Base-by-base conservation (phyloP, 2,888 invertebrate genomes). In the Subacronicta megacephala region DNA sequence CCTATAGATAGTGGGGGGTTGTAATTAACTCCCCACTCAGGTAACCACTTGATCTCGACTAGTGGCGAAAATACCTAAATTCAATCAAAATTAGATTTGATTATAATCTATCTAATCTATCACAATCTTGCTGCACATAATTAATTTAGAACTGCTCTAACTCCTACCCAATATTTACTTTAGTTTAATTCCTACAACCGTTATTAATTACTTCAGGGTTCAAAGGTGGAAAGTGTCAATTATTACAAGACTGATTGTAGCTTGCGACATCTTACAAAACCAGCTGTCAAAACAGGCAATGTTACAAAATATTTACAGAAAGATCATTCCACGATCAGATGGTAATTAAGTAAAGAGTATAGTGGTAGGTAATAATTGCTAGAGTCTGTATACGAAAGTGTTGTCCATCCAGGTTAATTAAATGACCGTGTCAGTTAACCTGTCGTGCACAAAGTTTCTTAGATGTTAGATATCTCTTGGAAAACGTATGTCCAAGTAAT, bases 331-430 rank as follows among this genome's bases (percentile, higher is more conserved):
- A 52, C 53, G 44, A 54, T 44, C 37, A 23, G 35, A 47, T 51
- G 37, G 51, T 59, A 66, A 66, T 68, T 62, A 58, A 52, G 31
- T 57, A 16, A 52, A 49, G 44, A 49, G 47, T 62, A 45, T 29
- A 29, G 29, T 2, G n/a, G n/a, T n/a, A n/a, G n/a, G 3, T 29
- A 31, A 6, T 31, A n/a, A 62, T 65, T 67, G 65, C 40, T 51
- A 23, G 33, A 37, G 41, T 52, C 62, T 16, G 44, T 49, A 17
- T 62, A 57, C 57, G 46, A 33, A 45, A 52, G 7, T 62, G 44
- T 62, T 37, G 18, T 47, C 23, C 26, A 13, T 41, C 33, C 42
- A 16, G 15, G 16, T 16, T 26, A 10, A 26, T 26, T 26, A 10
- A 26, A 26, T 3, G 10, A 26, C 10, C 26, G 10, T 10, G 10